Evolutionary conservation across 2,797 vertebrate species (phyloP), one percentile per base, ranked within the genome.

Genomic region (Xiphorhynchus erythropygius): DNA sequence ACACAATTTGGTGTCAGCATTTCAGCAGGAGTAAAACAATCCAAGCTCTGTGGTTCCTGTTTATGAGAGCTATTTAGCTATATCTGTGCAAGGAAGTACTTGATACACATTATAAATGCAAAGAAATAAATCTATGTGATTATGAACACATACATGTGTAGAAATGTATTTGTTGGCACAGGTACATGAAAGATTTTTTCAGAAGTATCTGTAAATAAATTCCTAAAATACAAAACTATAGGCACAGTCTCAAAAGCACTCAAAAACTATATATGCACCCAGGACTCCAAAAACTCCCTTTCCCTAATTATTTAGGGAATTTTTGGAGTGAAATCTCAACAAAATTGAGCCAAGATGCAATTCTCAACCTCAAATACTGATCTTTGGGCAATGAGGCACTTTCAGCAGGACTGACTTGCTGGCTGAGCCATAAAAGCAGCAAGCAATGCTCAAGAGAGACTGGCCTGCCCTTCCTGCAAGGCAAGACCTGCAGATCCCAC

Each of bases 1-100:
- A 37, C 60, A 85, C 59, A 95, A 94, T 84, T 96, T 77, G 65
- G 37, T 76, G 85, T 92, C 78, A 95, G 84, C 59, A 71, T 59
- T 95, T 97, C 91, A 90, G 84, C 67, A 78, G 47, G 91, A 93
- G 87, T 83, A 89, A 94, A 97, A 78, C 41, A 84, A 80, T 39
- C 63, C 74, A 70, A 87, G 55, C 65, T 85, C 60, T 59, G 35
- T 24, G 19, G 64, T 78, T 93, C 37, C 74, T 69, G 24, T 5
- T 24, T 19, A 10, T 7, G 17, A 84, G 46, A 50, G 27, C 44
- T 90, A n/a, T 90, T 55, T 50, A 19, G 53, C 11, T 23, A 8
- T 5, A n/a, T 63, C 71, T 77, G 39, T 35, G 23, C 19, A 87
- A 74, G 62, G 83, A 95, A 96, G 82, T 57, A 24, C 24, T 85